Evolutionary conservation across 2,797 vertebrate species (phyloP), one percentile per base, ranked within the genome.

Genomic region (Sebastes variabilis): DNA sequence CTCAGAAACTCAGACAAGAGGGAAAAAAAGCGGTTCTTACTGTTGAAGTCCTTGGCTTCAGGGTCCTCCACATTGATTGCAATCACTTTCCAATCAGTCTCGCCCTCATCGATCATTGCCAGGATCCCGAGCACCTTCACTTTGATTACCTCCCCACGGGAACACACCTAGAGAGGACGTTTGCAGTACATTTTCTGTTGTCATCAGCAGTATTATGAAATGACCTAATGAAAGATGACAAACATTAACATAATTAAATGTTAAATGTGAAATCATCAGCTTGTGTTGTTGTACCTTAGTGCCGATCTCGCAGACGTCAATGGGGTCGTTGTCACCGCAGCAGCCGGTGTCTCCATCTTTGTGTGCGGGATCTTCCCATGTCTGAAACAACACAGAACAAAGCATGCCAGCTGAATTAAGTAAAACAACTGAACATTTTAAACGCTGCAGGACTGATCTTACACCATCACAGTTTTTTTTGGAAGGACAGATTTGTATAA

Each of bases 71-170:
- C 70, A 0, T 99, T 97, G 91, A 99, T 98, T 69, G 94, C 98
- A 77, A 99, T 99, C 82, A 99, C 94, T 89, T 99, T 99, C 99
- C 99, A 99, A 92, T 99, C 99, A 0, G 99, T 99, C 93, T 99
- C 98, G 0, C 98, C 98, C 94, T 99, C 98, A 60, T 99, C 99
- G 22, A 99, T 99, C 97, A 99, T 95, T 3, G 98, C 98, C 92
- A 99, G 87, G 1, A 96, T 92, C n/a, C 99, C 99, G 58, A 99
- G 95, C 30, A 97, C 95, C 92, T 99, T 99, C 75, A 99, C 97
- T 82, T 85, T 90, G 88, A 99, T 97, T 13, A 99, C 96, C 66
- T 99, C 98, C 36, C 99, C 98, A 82, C 97, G 95, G 55, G 94
- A 94, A 87, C 97, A 99, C 46, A 99, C 97, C 99, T 98, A 38